Percentiles rank a stretch among this genome's conserved stretches.
Conservation (phyloP, 2,113 vertebrate genomes). For the Toxotes jaculatrix region DNA sequence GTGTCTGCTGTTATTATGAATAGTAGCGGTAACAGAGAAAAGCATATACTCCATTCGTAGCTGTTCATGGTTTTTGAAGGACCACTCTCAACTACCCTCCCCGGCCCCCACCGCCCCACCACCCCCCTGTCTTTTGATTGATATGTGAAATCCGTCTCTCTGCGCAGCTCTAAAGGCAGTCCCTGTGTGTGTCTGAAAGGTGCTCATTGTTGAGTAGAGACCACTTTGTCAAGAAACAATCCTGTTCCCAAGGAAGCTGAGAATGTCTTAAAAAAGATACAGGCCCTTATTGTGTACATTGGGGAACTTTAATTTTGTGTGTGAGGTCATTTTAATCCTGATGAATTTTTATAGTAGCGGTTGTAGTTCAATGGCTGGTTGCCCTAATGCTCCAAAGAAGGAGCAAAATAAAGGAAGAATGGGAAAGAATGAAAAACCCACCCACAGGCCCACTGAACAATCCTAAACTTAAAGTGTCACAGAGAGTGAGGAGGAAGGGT, state of each 20-base stretch:
- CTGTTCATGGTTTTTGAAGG: slow-evolving; percentile 80
- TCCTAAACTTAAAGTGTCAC: slow-evolving; percentile 83
- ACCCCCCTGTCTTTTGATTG: slow-evolving; percentile 84
- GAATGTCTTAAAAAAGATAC: slow-evolving; percentile 87
- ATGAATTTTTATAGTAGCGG: slow-evolving; percentile 88
- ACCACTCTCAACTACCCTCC: slow-evolving; percentile 72
- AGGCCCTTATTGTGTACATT: slow-evolving; percentile 85
- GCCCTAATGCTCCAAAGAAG: slow-evolving; percentile 85
- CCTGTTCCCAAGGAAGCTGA: slow-evolving; percentile 86
- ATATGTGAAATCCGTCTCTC: slow-evolving; percentile 90
- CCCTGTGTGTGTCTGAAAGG: slow-evolving; percentile 86
- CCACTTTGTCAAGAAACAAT: slow-evolving; percentile 89
- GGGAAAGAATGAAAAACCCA: slow-evolving; percentile 76
- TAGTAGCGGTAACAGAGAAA: slow-evolving; percentile 75
- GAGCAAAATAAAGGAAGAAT: slow-evolving; percentile 74
- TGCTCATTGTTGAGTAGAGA: slow-evolving; percentile 86
- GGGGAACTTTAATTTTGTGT: slow-evolving; percentile 88
- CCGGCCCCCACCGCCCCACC: slow-evolving; percentile 27
- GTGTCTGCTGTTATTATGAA: slow-evolving; percentile 71
- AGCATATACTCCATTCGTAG: slow-evolving; percentile 79
- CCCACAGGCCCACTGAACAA: slow-evolving; percentile 80
- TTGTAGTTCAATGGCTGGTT: slow-evolving; percentile 84
- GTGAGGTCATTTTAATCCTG: slow-evolving; percentile 91
- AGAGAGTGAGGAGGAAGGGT: slow-evolving; percentile 73
- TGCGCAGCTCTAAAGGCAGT: slow-evolving; percentile 83